Evolutionary conservation across 2,888 invertebrate genomes (phyloP), one percentile per base, ranked within the genome.

Genomic region (Dicycla oo): DNA sequence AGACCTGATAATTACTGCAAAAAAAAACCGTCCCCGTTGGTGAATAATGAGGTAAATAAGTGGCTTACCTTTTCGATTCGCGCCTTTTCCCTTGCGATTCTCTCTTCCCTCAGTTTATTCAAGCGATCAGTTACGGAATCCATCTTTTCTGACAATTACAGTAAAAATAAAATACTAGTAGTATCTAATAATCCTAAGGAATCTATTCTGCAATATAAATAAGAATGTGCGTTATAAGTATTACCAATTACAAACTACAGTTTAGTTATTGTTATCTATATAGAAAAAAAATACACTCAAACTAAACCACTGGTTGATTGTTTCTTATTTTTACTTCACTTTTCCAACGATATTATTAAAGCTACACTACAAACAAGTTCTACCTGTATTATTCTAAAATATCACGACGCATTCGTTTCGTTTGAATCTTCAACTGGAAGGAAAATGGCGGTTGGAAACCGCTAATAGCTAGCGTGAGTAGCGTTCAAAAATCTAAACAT

Each of bases 61-160:
- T 7, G n/a, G 23, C n/a, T 67, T 89, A 96, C 96, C 91, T 93
- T 94, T 51, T 94, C 93, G 74, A 95, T 92, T 49, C 96, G 91
- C 0, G 94, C 94, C 70, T 94, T 94, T 80, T 95, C 94, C 43
- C 94, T 89, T 0, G 94, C 94, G 0, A 88, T 72, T 11, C 96
- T 88, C 63, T 95, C 94, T 65, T 94, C 93, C n/a, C 95, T 86
- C 47, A 94, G 66, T 78, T 93, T 93, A 6, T 83, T 86, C 2
- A 94, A 72, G n/a, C 82, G 90, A 6, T 93, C 91, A 40, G 88
- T 81, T 11, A 91, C 84, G 0, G 91, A 85, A 8, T 89, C 88
- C 93, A 89, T 87, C 40, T 65, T 77, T 30, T 7, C 23, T 0
- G 2, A 1, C 58, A 30, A 13, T 13, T 56, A 54, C 8, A 8